These are phyloP conservation scores for Petrocephalus zakoni DNA, from an alignment of 2,113 vertebrate species.

Conservation along the genomic window DNA sequence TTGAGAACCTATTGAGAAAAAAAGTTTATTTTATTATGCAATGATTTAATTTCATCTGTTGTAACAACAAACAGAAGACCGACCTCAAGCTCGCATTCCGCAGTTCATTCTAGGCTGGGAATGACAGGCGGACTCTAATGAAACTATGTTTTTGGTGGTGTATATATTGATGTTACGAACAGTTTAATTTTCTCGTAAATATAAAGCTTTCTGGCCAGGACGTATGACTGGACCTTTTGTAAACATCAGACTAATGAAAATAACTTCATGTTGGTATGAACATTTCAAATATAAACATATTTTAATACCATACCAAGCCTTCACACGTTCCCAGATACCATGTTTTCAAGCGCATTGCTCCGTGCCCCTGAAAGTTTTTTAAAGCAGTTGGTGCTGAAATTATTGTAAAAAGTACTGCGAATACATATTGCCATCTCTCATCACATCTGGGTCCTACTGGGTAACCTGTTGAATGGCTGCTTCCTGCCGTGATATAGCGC, in stretches of 20 bases:
- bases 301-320: neutral
- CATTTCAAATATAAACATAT: neutral
- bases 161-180: neutral
- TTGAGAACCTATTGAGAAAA: neutral
- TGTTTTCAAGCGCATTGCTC: neutral
- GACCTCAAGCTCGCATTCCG: neutral
- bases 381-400: neutral
- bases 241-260: neutral
- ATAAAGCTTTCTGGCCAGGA: neutral
- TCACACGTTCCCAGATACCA: neutral
- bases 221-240: neutral
- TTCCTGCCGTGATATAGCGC: neutral
- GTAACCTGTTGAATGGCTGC: neutral
- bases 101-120: neutral
- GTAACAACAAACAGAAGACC: neutral
- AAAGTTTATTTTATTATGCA: neutral
- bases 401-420: neutral
- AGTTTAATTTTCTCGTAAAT: neutral
- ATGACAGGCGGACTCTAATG: neutral
- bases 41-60: neutral
- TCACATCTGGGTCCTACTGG: neutral
- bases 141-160: neutral
- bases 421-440: neutral
- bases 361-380: neutral
- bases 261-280: neutral